Percentiles rank a stretch among this genome's conserved stretches.
Conservation (phyloP, 2,113 vertebrate genomes). For the Pomatostomus ruficeps region DNA sequence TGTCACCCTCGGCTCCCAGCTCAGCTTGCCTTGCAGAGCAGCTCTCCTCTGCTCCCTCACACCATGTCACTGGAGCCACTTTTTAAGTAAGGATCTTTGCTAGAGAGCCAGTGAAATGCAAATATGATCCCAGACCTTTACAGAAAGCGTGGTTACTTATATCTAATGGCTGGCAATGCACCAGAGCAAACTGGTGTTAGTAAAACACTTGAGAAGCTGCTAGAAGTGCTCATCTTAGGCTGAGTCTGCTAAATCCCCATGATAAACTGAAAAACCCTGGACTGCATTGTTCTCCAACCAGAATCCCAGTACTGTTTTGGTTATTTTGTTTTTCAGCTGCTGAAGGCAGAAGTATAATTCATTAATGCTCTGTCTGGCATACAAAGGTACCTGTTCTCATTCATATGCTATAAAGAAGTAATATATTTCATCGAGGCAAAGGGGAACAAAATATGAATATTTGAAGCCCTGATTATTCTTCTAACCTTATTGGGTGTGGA, state of each 20-base stretch:
- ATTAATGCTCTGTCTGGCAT: background rate
- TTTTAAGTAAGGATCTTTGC: background rate
- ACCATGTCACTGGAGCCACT: background rate
- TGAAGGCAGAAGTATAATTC: background rate
- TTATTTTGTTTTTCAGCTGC: background rate
- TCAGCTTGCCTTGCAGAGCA: background rate
- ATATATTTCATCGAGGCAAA: background rate
- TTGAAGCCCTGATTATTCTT: background rate
- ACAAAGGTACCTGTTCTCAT: background rate
- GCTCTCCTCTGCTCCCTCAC: background rate
- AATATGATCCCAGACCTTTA: background rate
- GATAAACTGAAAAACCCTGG: background rate
- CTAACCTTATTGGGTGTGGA: background rate
- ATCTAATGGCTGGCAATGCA: background rate
- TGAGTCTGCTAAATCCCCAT: background rate
- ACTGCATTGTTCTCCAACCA: background rate
- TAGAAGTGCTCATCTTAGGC: background rate
- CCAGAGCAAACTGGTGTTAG: background rate
- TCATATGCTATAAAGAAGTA: background rate
- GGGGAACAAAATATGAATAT: background rate
- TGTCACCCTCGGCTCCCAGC: background rate
- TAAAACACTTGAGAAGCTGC: background rate
- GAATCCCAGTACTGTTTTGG: background rate
- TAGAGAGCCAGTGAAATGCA: background rate
- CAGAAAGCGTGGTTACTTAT: background rate